Percentiles rank a stretch among this genome's conserved stretches.
These are phyloP conservation scores for Phrynocephalus forsythii DNA, from an alignment of 2,797 vertebrate genomes.

Conservation along the genomic window DNA sequence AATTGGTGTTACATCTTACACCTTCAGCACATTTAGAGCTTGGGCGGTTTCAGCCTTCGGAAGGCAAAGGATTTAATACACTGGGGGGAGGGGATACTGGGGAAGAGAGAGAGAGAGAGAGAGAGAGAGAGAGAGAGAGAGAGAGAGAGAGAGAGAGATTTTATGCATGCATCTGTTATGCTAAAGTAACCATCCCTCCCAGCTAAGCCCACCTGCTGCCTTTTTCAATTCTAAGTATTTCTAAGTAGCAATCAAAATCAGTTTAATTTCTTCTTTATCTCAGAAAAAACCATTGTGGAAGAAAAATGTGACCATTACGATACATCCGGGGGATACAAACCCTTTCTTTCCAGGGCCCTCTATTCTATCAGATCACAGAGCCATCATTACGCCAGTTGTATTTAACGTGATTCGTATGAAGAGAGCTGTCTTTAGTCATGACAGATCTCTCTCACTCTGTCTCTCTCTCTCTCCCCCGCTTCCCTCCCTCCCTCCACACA, in stretches of 20 bases:
- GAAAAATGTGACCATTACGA: conserved; percentile 87
- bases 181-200: conserved; percentile 83
- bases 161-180: conserved; percentile 85
- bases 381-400: conserved; percentile 80
- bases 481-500: conserved; percentile 48
- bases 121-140: background rate
- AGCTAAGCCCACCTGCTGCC: conserved; percentile 85
- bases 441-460: conserved; percentile 72
- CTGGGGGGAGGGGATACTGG: background rate
- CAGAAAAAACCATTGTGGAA: conserved; percentile 85
- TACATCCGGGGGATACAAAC: conserved; percentile 84
- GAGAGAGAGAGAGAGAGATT: conserved; percentile 71
- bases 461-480: conserved; percentile 64
- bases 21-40: conserved; percentile 11
- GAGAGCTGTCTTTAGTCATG: conserved; percentile 81
- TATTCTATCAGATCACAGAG: conserved; percentile 81
- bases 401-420: conserved; percentile 80
- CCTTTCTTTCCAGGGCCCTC: conserved; percentile 81
- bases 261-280: conserved; percentile 88
- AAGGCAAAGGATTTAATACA: conserved; percentile 41
- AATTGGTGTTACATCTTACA: background rate
- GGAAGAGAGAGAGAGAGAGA: too few species aligned
- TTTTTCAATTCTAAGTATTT: conserved; percentile 88
- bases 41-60: background rate
- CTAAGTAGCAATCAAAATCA: conserved; percentile 88